Base-by-base conservation (phyloP, 2,113 vertebrate genomes). In the Bostrychus sinensis region DNA sequence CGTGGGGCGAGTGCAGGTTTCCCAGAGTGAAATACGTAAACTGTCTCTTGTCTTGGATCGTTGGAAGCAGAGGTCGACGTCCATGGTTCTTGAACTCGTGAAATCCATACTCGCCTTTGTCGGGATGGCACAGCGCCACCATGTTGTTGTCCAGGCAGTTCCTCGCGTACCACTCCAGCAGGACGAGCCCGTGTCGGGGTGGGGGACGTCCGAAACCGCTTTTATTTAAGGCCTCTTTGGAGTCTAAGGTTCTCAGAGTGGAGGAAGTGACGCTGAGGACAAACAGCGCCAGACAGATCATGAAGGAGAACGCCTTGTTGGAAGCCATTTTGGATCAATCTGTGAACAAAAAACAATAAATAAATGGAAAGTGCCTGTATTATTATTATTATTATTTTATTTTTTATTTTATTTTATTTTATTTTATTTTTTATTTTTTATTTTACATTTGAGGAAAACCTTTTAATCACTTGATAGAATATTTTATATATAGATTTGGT, bases 61-160 rank as follows among this genome's bases (percentile, higher is more conserved):
- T 23, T 6, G 91, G 91, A 5, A 92, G 87, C 28, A 92, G 66
- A 4, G 0, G 7, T 0, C 4, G 1, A 1, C 1, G 42, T 0
- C 20, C 54, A 2, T 0, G 22, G 56, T 92, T 91, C 2, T 1
- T 0, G 32, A 89, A 92, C 6, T 0, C 0, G 16, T 92, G 91
- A 54, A 91, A 91, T 4, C 89, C 91, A 1, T 75, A 92, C 10
- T 71, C 62, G 50, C 79, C 69, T 12, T 10, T 0, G 0, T 3
- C 42, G 3, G 89, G 89, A 50, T 86, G 16, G 7, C 89, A 92
- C 34, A 87, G 75, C 6, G 89, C 76, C 70, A 30, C 5, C 88
- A 87, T 88, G 76, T 90, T 91, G 71, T 90, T 91, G 75, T 88
- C 86, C 42, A 89, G 43, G 57, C 91, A 92, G 2, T 25, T 75